Conservation (phyloP, 2,113 vertebrate genomes). For the Seriola dumerili region DNA sequence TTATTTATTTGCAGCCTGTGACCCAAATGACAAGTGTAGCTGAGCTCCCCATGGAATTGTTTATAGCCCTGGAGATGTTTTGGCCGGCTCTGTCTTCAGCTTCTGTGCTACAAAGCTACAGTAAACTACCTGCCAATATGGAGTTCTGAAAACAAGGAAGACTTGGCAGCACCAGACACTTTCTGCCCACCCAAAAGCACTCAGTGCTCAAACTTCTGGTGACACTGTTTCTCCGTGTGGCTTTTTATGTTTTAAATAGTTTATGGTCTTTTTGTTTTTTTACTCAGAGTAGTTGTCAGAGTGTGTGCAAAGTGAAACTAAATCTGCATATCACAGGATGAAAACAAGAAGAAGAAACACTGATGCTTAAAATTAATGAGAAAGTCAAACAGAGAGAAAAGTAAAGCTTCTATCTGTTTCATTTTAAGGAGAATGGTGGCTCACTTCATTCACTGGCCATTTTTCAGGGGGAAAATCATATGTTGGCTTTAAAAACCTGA, state of each 20-base stretch:
- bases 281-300: no score
- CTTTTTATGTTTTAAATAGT: neutral
- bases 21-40: constrained; percentile 11
- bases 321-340: neutral
- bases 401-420: neutral
- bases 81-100: constrained; percentile 10
- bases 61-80: constrained; percentile 18
- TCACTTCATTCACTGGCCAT: neutral
- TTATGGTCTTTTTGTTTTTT: neutral
- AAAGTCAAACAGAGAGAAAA: neutral
- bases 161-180: constrained; percentile 22
- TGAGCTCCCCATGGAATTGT: constrained; percentile 9
- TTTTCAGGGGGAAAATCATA: neutral
- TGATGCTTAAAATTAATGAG: neutral
- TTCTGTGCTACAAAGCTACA: constrained; percentile 18
- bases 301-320: neutral
- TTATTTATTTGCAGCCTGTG: neutral
- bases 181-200: neutral
- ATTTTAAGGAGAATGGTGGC: neutral
- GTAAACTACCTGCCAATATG: constrained; percentile 21
- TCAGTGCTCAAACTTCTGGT: constrained; percentile 1
- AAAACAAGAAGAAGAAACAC: neutral
- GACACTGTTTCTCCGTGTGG: neutral
- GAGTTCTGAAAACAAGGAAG: constrained; percentile 19
- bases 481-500: neutral